These are phyloP conservation scores for Poecilia velifera DNA, from an alignment of 2,797 vertebrate genomes.

Conservation along the genomic window DNA sequence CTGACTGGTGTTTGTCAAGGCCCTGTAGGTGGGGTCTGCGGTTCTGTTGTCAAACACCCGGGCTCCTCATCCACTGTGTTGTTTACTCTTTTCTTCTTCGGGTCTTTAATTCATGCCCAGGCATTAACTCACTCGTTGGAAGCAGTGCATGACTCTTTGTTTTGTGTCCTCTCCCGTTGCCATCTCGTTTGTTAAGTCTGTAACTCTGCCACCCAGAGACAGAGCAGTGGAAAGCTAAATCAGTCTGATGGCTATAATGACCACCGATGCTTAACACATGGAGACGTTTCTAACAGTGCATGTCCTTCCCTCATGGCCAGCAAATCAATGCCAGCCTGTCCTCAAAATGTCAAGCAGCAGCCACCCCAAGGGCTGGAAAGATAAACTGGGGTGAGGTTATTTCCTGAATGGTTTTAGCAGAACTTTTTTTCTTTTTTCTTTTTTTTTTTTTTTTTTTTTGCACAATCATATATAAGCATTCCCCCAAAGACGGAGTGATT, in stretches of 20 bases:
- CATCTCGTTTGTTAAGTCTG: conserved; percentile 42
- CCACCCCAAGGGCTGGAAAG: conserved; percentile 49
- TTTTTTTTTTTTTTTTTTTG: conserved; percentile 7
- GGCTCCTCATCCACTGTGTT: not conserved
- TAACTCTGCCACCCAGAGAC: conserved; percentile 45
- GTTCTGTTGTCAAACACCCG: conserved; percentile 19
- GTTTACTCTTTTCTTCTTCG: not conserved
- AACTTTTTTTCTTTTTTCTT: conserved; percentile 21
- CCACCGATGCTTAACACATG: conserved; percentile 66
- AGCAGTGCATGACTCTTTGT: not conserved
- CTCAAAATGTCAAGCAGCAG: conserved; percentile 73
- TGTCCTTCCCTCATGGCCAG: conserved; percentile 52
- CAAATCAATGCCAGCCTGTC: conserved; percentile 70
- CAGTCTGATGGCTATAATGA: conserved; percentile 67
- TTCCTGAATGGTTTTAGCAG: conserved; percentile 65
- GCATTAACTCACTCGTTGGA: conserved; percentile 17
- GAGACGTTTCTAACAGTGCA: conserved; percentile 60
- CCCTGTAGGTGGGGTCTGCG: conserved; percentile 27
- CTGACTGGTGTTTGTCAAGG: conserved; percentile 36
- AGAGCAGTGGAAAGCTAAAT: conserved; percentile 51
- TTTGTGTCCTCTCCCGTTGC: conserved; percentile 29
- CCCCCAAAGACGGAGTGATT: conserved; percentile 27
- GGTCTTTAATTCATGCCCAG: conserved; percentile 22
- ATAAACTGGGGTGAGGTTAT: conserved; percentile 55
- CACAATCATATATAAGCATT: conserved; percentile 41